phyloP scores from a whole-genome alignment of 1,140 invertebrate species.

The Andricus grossulariae region DNA sequence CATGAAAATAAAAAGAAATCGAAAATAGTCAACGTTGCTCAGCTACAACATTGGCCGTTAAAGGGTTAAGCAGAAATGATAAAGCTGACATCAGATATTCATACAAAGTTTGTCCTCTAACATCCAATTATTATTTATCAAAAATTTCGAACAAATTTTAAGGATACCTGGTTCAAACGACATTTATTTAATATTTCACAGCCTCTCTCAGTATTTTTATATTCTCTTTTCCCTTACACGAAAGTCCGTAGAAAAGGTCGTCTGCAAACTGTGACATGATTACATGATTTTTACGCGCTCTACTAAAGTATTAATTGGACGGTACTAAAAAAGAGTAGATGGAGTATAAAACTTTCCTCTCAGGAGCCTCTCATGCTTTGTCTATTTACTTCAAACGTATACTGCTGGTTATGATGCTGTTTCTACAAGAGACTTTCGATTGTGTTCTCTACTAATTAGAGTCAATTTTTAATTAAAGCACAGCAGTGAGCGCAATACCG shows the following conservation, averaged over 20 bases:
- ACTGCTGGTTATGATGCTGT: not conserved
- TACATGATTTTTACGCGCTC: constrained; percentile 15
- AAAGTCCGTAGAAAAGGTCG: not conserved
- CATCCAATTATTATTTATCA: no score
- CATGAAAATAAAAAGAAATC: no score
- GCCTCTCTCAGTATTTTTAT: not conserved
- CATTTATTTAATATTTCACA: not conserved
- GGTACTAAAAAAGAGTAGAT: constrained; percentile 12
- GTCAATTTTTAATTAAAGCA: constrained; percentile 56
- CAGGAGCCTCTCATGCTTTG: constrained; percentile 20
- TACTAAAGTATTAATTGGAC: constrained; percentile 41
- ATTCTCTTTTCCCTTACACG: not conserved
- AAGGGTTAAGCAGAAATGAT: no score
- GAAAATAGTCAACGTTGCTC: no score
- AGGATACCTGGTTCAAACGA: not conserved
- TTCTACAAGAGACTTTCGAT: constrained; percentile 34
- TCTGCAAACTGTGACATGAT: not conserved
- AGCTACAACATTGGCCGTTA: no score
- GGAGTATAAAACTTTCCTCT: constrained; percentile 44
- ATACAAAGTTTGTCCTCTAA: no score
- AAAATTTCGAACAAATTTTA: no score
- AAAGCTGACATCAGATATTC: no score
- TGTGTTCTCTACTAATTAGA: constrained; percentile 51
- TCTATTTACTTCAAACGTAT: constrained; percentile 15
- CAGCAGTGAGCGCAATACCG: constrained; percentile 32